Base-by-base conservation (phyloP, 1,140 invertebrate genomes). In the Drosophila nasuta region DNA sequence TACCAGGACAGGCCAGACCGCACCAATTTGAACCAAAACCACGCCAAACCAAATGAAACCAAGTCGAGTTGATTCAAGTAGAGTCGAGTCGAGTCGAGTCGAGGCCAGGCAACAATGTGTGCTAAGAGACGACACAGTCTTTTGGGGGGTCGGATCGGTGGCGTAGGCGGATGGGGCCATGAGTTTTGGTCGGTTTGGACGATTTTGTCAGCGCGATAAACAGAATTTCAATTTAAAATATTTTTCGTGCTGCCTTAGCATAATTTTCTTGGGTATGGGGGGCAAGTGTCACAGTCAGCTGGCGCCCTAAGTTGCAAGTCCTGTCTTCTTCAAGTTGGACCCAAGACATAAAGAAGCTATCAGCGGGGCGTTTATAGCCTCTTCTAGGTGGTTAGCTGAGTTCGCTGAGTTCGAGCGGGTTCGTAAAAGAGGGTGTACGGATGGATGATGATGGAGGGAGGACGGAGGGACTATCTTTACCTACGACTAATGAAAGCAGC, bases 221-320 rank as follows among this genome's bases (percentile, higher is more conserved):
- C 86, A 88, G 85, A 88, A 88, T 88, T 88, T 88, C 85, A 88
- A 88, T 88, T 88, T 88, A 88, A 88, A 88, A 88, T 88, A 89
- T 77, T 79, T 75, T 69, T 65, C 63, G 17, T 77, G 78, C 78
- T 80, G 80, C 73, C 43, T 62, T 68, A 63, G 75, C 80, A 80
- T 79, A 80, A 70, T 82, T 82, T 77, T 62, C n/a, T 20, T 10
- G 46, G 20, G 25, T 8, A 1, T 5, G 1, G 6, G 4, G 10
- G 8, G 13, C 28, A 54, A 57, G 54, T 38, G 54, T 20, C 54
- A 41, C 35, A 41, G 69, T 65, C 74, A 66, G 33, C 52, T 46
- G 62, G 62, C 74, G 67, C 35, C 57, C 76, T 68, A 7, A 43
- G 41, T 13, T 13, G 41, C 8, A 7, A 38, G 35, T 38, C 35